A percentile compares a stretch with the other conserved stretches of the same genome.
These are phyloP conservation scores for Terebella lapidaria DNA, from an alignment of 2,888 invertebrate species.

Conservation along the genomic window DNA sequence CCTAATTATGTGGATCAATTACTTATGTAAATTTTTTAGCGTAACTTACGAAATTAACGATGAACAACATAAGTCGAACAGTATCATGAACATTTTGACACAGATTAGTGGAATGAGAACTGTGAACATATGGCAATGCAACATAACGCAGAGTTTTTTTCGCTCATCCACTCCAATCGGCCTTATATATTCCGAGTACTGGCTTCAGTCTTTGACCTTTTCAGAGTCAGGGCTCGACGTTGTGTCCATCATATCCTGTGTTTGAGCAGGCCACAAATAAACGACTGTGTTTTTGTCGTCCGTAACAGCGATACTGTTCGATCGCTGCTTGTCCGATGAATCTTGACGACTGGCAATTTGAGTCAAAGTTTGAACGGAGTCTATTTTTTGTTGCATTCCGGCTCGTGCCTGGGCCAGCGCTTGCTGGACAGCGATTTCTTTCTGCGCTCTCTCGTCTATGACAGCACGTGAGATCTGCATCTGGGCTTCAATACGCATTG, in stretches of 20 bases:
- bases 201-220: too few species aligned
- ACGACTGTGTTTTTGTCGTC: neutral
- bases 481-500: slow-evolving; percentile 47
- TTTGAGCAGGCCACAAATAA: neutral
- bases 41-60: too few species aligned
- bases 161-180: too few species aligned
- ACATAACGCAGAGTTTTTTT: too few species aligned
- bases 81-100: too few species aligned
- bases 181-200: too few species aligned
- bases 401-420: slow-evolving; percentile 41
- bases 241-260: neutral
- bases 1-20: too few species aligned
- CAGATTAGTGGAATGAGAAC: too few species aligned
- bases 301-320: neutral
- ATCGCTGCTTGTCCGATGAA: neutral
- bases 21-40: too few species aligned
- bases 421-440: slow-evolving; percentile 49
- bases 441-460: slow-evolving; percentile 48
- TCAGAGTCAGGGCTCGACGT: neutral
- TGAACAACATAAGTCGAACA: too few species aligned
- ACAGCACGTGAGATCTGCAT: slow-evolving; percentile 43
- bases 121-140: too few species aligned
- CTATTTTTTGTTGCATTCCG: slow-evolving; percentile 39
- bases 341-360: too few species aligned
- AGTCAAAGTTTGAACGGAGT: slow-evolving; percentile 25